Base-by-base conservation (phyloP, 37 sponge, comb jelly and placozoan species). In the Agelas oroides region DNA sequence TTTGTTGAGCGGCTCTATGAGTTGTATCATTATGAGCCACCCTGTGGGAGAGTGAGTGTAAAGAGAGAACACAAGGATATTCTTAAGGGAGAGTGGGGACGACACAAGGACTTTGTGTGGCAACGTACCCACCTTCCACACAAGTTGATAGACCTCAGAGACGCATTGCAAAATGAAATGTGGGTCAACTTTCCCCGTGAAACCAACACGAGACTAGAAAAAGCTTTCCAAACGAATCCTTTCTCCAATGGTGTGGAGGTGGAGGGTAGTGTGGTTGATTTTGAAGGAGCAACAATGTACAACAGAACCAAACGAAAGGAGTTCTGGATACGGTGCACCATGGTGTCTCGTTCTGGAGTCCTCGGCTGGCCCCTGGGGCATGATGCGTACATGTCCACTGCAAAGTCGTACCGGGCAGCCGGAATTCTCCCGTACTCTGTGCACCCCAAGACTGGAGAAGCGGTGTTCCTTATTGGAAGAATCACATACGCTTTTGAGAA, bases 1-100 rank as follows among this genome's bases (percentile, higher is more conserved):
- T 91, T 81, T 86, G 91, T 91, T 17, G 91, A 91, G 83, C 71
- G 69, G 65, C 66, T 91, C 17, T 76, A 77, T 33, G 78, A 91
- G 25, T 38, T 61, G 27, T 86, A 69, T 53, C 16, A 5, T 35
- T 56, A 14, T 58, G 73, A 53, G 27, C 61, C 77, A 13, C 60
- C 75, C 23, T 20, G n/a, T 14, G 82, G 35, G 25, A 37, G 62
- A 20, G 35, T 69, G 37, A 67, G 6, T 11, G 91, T 90, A 62
- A 85, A 14, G 13, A 80, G 77, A 21, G 25, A 73, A n/a, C 91
- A 90, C 69, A 27, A 62, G 52, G 58, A 81, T 25, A 74, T 75
- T 38, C 34, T 61, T n/a, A 53, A n/a, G n/a, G 65, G 68, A 11
- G 76, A 53, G 20, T 76, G 71, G 89, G 80, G 77, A 34, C 38